These are phyloP conservation scores for Scleropages formosus DNA, from an alignment of 2,797 vertebrate genomes.

Conservation along the genomic window DNA sequence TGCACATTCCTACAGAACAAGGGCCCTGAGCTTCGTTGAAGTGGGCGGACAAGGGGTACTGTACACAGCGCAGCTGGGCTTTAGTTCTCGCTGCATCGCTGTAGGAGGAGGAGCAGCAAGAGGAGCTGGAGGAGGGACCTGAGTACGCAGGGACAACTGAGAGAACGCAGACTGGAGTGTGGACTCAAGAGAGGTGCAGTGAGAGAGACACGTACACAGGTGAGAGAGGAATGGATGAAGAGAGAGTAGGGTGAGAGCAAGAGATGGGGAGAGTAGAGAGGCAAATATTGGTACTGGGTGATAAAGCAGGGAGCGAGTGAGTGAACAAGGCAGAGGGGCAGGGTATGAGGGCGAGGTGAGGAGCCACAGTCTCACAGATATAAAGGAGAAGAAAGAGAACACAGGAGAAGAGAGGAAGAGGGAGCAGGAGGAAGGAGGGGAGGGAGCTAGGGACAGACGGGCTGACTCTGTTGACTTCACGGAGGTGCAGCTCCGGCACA, in stretches of 20 bases:
- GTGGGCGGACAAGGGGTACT: not conserved
- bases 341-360: not conserved
- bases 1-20: conserved; percentile 1
- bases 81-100: not conserved
- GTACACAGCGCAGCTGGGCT: conserved; percentile 19
- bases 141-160: not conserved
- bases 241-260: not conserved
- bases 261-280: conserved; percentile 8
- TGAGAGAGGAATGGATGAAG: conserved; percentile 11
- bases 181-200: too few species aligned
- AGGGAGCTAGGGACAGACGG: not conserved
- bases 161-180: conserved; percentile 23
- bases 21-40: not conserved
- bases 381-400: not conserved
- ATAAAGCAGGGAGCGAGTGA: not conserved
- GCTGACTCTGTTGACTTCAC: not conserved
- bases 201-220: not conserved
- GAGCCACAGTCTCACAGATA: conserved; percentile 22
- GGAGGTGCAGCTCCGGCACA: not conserved
- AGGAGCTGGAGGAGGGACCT: conserved; percentile 7
- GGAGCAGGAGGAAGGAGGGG: not conserved
- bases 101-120: not conserved
- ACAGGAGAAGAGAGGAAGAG: not conserved
- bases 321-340: conserved; percentile 3
- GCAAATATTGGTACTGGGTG: not conserved